Evolutionary conservation across 2,113 vertebrate genomes (phyloP).

Genomic region (Cardinalis cardinalis): DNA sequence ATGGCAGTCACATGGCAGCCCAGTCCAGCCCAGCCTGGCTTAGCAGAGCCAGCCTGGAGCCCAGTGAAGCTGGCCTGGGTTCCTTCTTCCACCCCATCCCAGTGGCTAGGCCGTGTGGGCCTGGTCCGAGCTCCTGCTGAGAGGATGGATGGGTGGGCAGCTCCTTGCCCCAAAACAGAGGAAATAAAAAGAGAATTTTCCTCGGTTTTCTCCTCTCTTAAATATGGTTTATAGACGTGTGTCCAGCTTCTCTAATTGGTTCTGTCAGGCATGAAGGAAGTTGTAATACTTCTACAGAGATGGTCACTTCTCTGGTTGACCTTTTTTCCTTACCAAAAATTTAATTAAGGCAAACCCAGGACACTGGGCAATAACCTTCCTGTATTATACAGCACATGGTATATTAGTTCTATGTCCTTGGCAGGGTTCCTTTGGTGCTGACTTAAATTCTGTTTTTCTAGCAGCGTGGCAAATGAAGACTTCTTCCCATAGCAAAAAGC

Average conservation of each 20-base stretch:
- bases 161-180: background rate
- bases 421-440: background rate
- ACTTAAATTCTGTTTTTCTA: background rate
- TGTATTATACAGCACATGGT: background rate
- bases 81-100: background rate
- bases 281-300: accelerated
- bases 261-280: background rate
- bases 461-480: background rate
- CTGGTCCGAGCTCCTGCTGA: accelerated
- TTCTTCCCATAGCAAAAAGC: background rate
- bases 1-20: background rate
- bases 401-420: background rate
- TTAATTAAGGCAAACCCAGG: background rate
- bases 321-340: background rate
- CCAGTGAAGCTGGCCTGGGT: accelerated
- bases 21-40: background rate
- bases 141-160: no score
- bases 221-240: background rate
- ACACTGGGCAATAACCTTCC: background rate
- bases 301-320: background rate
- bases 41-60: background rate
- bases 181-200: background rate
- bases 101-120: accelerated
- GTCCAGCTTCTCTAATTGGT: background rate
- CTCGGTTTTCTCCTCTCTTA: background rate